Conservation (phyloP, 2,797 vertebrate species). For the Heteromormyrus szaboi region DNA sequence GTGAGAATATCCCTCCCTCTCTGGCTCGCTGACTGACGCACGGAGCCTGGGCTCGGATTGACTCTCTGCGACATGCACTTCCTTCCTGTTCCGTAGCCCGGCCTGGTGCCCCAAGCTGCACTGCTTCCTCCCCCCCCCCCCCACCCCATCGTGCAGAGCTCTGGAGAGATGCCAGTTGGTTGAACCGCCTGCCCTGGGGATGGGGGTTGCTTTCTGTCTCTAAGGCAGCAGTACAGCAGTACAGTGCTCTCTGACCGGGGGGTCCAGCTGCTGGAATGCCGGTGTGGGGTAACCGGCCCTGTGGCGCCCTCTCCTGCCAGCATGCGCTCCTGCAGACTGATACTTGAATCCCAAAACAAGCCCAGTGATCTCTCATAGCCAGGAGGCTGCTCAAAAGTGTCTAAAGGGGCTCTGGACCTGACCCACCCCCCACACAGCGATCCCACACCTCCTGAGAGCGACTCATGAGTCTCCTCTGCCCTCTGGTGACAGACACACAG, state of each 20-base stretch:
- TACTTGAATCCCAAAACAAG: neutral
- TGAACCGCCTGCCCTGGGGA: neutral
- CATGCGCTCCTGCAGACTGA: neutral
- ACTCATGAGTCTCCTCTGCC: neutral
- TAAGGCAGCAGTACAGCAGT: neutral
- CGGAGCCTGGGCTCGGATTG: neutral
- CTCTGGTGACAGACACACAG: neutral
- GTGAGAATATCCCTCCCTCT: neutral
- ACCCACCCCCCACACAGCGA: neutral
- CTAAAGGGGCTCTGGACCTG: neutral
- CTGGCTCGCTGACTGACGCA: neutral
- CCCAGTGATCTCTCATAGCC: neutral
- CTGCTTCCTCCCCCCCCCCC: neutral
- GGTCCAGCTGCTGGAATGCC: neutral
- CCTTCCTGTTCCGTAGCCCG: neutral
- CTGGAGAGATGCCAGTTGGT: neutral
- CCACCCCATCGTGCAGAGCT: neutral
- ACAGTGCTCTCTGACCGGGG: neutral
- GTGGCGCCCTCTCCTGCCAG: neutral
- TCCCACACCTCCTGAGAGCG: neutral
- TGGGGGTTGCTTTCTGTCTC: neutral
- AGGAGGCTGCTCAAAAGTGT: neutral
- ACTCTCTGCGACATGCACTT: neutral
- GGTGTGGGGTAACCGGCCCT: neutral
- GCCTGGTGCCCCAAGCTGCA: neutral